Evolutionary conservation across 2,888 invertebrate genomes (phyloP).

Genomic region (Melanotus villosus): DNA sequence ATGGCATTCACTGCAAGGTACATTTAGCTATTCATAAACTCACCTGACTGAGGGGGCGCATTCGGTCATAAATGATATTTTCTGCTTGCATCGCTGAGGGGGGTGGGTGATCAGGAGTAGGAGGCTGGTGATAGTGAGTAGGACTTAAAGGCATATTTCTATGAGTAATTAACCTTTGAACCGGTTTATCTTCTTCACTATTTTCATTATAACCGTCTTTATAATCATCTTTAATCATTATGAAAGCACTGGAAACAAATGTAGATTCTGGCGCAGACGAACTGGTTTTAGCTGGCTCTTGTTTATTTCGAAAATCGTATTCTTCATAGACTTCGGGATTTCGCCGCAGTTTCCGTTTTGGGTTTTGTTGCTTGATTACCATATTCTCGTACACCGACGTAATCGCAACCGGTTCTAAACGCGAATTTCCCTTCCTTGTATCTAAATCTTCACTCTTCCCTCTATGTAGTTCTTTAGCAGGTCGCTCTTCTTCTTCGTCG

Average conservation of each 20-base stretch:
- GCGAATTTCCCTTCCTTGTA: conserved; percentile 67
- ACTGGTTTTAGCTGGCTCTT: conserved; percentile 56
- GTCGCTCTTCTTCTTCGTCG: conserved; percentile 63
- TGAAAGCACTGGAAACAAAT: conserved; percentile 72
- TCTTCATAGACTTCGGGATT: conserved; percentile 76
- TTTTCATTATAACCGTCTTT: conserved; percentile 55
- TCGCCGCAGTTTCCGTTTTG: conserved; percentile 78
- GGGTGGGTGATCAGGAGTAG: conserved; percentile 95
- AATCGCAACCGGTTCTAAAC: conserved; percentile 78
- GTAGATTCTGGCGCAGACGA: conserved; percentile 67
- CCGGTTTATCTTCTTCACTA: conserved; percentile 41
- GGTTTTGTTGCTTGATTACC: conserved; percentile 80
- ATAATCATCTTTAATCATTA: conserved; percentile 68
- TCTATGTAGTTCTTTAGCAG: conserved; percentile 64
- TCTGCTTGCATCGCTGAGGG: conserved; percentile 92
- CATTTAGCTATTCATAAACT: conserved; percentile 67
- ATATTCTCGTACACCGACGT: conserved; percentile 82
- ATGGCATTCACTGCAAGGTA: conserved; percentile 35
- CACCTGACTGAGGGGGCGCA: conserved; percentile 92
- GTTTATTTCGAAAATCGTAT: conserved; percentile 70
- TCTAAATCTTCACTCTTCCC: conserved; percentile 68
- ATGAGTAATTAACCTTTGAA: conserved; percentile 48
- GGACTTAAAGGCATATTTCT: conserved; percentile 82
- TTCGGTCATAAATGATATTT: conserved; percentile 90
- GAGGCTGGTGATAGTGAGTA: conserved; percentile 91